A percentile compares a stretch with the other conserved stretches of the same genome.
phyloP scores from a whole-genome alignment of 2,797 vertebrate genomes.

The Rhinophrynus dorsalis region DNA sequence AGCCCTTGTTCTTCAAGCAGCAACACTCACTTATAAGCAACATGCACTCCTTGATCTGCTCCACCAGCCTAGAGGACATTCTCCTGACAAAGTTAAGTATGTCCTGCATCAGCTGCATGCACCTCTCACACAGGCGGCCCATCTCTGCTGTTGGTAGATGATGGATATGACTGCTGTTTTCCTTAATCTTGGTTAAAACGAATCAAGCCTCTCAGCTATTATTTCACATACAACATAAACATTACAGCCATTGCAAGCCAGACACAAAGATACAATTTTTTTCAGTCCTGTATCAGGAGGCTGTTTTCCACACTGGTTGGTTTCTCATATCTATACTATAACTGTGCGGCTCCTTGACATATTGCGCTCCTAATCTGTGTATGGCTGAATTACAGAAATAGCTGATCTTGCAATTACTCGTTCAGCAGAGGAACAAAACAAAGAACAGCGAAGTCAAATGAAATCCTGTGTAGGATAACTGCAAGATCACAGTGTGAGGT shows the following conservation, averaged over 20 bases:
- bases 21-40: conserved; percentile 59
- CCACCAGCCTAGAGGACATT: conserved; percentile 55
- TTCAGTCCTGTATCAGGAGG: too few species aligned
- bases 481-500: conserved; percentile 36
- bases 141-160: conserved; percentile 47
- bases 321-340: not conserved
- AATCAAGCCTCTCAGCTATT: too few species aligned
- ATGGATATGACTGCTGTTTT: not conserved
- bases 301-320: not conserved
- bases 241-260: not conserved
- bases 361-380: not conserved
- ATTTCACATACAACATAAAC: not conserved
- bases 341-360: not conserved
- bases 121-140: conserved; percentile 65
- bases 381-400: not conserved
- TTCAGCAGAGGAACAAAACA: conserved; percentile 7
- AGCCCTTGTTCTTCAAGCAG: conserved; percentile 59
- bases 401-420: not conserved
- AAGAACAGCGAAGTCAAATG: conserved; percentile 11
- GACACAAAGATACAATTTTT: not conserved
- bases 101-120: conserved; percentile 62
- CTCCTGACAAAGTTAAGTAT: conserved; percentile 54
- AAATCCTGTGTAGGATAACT: conserved; percentile 6
- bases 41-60: conserved; percentile 59
- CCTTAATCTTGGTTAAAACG: not conserved